phyloP scores from a whole-genome alignment of 1,140 invertebrate genomes.

The Batillaria attramentaria region DNA sequence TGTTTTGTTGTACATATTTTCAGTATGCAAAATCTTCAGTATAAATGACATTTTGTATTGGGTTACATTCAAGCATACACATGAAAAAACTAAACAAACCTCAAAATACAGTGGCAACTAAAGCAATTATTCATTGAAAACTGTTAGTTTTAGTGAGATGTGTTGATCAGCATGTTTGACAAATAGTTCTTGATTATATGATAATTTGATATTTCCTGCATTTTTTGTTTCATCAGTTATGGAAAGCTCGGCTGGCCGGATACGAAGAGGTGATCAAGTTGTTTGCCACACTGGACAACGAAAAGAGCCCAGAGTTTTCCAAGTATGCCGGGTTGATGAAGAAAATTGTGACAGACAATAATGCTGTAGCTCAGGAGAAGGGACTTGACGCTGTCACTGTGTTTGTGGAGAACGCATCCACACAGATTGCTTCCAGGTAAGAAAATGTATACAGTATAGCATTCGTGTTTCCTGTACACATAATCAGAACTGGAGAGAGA shows the following conservation, averaged over 20 bases:
- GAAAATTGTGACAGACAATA: slow-evolving; percentile 95
- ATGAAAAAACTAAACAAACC: no score
- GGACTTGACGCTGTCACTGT: slow-evolving; percentile 91
- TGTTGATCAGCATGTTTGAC: neutral
- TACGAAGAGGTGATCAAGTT: slow-evolving; percentile 94
- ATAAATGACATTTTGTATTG: neutral
- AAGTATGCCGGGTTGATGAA: slow-evolving; percentile 94
- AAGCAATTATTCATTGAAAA: no score
- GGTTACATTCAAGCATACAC: neutral
- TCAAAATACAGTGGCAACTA: no score
- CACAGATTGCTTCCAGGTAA: slow-evolving; percentile 75
- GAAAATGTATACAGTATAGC: slow-evolving; percentile 51
- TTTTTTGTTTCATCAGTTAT: slow-evolving; percentile 75
- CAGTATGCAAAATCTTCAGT: neutral
- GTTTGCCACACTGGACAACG: slow-evolving; percentile 82
- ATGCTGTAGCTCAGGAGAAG: slow-evolving; percentile 96
- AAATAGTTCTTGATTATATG: neutral
- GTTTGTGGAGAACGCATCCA: slow-evolving; percentile 88
- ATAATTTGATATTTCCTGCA: neutral
- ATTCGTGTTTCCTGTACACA: slow-evolving; percentile 1
- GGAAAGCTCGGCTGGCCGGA: slow-evolving; percentile 94
- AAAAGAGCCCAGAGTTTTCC: slow-evolving; percentile 93
- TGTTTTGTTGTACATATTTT: neutral
- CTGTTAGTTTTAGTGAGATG: no score
- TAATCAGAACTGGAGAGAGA: no score